phyloP scores from a whole-genome alignment of 2,797 vertebrate genomes.

The Parotocinclus haroldoi region DNA sequence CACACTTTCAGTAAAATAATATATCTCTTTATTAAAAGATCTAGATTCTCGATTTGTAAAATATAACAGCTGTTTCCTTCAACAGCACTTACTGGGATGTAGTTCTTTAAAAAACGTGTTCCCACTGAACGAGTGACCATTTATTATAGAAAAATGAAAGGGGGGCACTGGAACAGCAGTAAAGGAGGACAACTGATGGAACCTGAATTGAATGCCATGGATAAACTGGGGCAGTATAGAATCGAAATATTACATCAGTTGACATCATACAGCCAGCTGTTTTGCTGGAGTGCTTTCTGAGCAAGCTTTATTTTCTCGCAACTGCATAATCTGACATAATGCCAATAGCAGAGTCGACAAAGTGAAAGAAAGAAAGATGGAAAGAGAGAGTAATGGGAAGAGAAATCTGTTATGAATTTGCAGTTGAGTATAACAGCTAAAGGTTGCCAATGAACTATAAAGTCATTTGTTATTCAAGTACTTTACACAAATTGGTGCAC shows the following conservation, averaged over 20 bases:
- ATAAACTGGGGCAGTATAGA: constrained; percentile 18
- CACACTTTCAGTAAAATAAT: no score
- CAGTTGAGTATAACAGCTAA: not conserved
- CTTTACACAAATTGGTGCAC: constrained; percentile 17
- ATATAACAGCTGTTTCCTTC: no score
- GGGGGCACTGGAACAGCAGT: constrained; percentile 13
- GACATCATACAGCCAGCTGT: constrained; percentile 11
- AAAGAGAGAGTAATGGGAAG: not conserved
- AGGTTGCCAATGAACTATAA: constrained; percentile 9
- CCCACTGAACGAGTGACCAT: not conserved
- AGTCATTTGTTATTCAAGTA: constrained; percentile 8
- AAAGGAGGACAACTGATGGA: constrained; percentile 20
- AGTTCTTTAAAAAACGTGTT: no score
- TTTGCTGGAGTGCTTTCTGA: constrained; percentile 11
- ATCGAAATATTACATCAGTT: constrained; percentile 21
- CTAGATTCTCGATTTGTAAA: no score
- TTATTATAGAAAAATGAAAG: constrained; percentile 8
- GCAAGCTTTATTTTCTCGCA: constrained; percentile 20
- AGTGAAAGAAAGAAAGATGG: not conserved
- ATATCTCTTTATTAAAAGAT: no score
- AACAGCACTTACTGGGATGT: no score
- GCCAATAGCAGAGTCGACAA: not conserved
- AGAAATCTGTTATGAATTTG: not conserved
- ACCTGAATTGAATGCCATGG: constrained; percentile 11
- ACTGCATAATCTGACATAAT: constrained; percentile 9